Evolutionary conservation across 2,888 invertebrate genomes (phyloP).

Genomic region (Agapetus fuscipes): DNA sequence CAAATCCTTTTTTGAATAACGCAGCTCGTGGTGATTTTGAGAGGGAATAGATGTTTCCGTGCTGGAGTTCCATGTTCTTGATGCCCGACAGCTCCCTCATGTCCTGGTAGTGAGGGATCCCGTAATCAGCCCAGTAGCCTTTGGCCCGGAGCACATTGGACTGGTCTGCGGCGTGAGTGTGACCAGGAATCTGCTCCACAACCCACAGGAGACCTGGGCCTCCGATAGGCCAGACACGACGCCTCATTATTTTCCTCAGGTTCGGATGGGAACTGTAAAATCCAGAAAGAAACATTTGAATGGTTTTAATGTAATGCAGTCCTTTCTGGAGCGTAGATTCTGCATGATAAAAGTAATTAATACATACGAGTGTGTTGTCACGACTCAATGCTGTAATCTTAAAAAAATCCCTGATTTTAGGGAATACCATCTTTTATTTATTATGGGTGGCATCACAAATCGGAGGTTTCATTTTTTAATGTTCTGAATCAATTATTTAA

Average conservation of each 20-base stretch:
- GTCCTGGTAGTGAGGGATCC: conserved; percentile 41
- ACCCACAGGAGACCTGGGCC: conserved; percentile 51
- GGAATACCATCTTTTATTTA: background rate
- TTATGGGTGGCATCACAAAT: background rate
- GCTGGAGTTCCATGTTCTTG: conserved; percentile 33
- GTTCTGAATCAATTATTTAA: too few species aligned
- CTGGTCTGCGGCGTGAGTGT: conserved; percentile 56
- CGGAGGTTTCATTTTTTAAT: background rate
- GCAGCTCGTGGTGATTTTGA: conserved; percentile 26
- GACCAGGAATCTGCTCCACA: conserved; percentile 67
- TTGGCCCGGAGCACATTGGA: conserved; percentile 52
- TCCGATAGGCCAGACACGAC: conserved; percentile 22
- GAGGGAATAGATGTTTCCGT: conserved; percentile 47
- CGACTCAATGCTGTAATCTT: too few species aligned
- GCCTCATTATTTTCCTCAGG: conserved; percentile 9
- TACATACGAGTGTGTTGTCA: too few species aligned
- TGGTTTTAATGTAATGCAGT: too few species aligned
- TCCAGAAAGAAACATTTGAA: background rate
- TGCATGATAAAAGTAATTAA: too few species aligned
- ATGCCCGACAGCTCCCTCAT: conserved; percentile 42
- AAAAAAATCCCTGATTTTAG: background rate
- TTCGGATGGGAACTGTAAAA: conserved; percentile 8
- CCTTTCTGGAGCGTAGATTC: too few species aligned
- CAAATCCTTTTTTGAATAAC: conserved; percentile 25
- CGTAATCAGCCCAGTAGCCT: conserved; percentile 66